Conservation (phyloP, 1,140 invertebrate genomes). For the Drosophila bifasciata region DNA sequence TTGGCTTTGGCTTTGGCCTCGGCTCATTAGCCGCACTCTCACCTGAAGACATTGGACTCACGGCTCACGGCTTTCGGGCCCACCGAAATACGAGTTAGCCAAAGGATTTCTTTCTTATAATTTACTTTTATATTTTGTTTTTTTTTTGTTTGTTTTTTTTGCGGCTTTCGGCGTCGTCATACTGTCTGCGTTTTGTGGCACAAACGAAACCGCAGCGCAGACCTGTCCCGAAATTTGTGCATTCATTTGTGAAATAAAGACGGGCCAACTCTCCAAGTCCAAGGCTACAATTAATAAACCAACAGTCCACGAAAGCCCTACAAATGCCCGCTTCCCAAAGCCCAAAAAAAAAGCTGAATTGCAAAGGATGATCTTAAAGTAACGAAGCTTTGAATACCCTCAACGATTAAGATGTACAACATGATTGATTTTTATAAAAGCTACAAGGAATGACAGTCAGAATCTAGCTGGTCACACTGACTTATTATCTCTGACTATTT, state of each 20-base stretch:
- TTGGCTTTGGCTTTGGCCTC: slow-evolving; percentile 24
- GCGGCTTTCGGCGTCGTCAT: slow-evolving; percentile 67
- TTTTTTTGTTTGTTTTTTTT: slow-evolving; percentile 43
- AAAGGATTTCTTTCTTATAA: slow-evolving; percentile 44
- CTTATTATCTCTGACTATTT: too few species aligned
- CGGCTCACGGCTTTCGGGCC: background rate
- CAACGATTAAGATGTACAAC: background rate
- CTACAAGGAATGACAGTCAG: too few species aligned
- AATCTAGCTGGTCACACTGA: too few species aligned
- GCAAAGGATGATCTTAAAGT: slow-evolving; percentile 1
- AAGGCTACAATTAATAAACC: slow-evolving; percentile 79
- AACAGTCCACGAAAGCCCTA: slow-evolving; percentile 65
- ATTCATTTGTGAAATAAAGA: slow-evolving; percentile 80
- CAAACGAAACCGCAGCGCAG: slow-evolving; percentile 69
- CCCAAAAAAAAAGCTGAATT: slow-evolving; percentile 16
- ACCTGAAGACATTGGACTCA: slow-evolving; percentile 40
- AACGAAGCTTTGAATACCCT: slow-evolving; percentile 33
- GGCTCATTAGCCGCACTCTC: slow-evolving; percentile 74
- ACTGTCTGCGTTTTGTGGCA: slow-evolving; percentile 73
- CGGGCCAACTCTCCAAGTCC: slow-evolving; percentile 50
- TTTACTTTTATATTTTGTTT: slow-evolving; percentile 42
- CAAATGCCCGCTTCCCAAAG: slow-evolving; percentile 58
- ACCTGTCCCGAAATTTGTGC: slow-evolving; percentile 77
- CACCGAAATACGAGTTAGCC: slow-evolving; percentile 51
- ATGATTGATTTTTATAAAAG: background rate